Conservation (phyloP, 2,888 invertebrate genomes). For the Carcina quercana region DNA sequence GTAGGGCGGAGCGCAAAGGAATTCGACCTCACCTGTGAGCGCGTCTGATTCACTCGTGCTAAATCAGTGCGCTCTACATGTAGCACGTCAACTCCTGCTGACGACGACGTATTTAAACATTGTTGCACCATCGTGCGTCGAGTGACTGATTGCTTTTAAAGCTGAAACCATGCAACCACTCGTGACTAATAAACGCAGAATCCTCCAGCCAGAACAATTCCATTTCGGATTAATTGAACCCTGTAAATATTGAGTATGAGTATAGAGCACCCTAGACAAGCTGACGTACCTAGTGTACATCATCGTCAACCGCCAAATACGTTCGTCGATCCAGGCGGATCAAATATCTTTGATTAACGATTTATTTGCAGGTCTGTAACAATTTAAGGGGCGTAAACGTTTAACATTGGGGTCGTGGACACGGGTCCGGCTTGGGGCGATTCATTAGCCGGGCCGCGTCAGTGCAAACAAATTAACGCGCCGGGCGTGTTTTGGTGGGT, state of each 20-base stretch:
- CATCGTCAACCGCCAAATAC: slow-evolving; percentile 11
- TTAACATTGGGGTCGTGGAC: slow-evolving; percentile 55
- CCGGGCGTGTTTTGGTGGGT: slow-evolving; percentile 64
- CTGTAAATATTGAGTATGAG: too few relatives aligned
- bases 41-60: slow-evolving; percentile 64
- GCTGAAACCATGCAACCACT: too few relatives aligned
- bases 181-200: too few relatives aligned
- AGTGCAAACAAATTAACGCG: slow-evolving; percentile 72
- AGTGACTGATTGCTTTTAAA: too few relatives aligned
- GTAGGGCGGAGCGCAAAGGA: slow-evolving; percentile 60
- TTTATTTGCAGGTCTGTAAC: slow-evolving; percentile 56
- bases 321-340: slow-evolving; percentile 18
- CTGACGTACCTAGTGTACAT: too few relatives aligned
- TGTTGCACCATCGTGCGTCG: slow-evolving; percentile 21
- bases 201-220: too few relatives aligned
- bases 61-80: slow-evolving; percentile 62
- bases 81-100: slow-evolving; percentile 41
- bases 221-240: too few relatives aligned
- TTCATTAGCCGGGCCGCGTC: slow-evolving; percentile 69
- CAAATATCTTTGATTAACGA: slow-evolving; percentile 56
- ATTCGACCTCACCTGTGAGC: slow-evolving; percentile 71
- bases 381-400: slow-evolving; percentile 61
- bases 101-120: slow-evolving; percentile 31
- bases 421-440: slow-evolving; percentile 64
- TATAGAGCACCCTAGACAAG: too few relatives aligned